Evolutionary conservation across 2,797 vertebrate genomes (phyloP), one percentile per base, ranked within the genome.

Genomic region (Syndactyla subalaris): DNA sequence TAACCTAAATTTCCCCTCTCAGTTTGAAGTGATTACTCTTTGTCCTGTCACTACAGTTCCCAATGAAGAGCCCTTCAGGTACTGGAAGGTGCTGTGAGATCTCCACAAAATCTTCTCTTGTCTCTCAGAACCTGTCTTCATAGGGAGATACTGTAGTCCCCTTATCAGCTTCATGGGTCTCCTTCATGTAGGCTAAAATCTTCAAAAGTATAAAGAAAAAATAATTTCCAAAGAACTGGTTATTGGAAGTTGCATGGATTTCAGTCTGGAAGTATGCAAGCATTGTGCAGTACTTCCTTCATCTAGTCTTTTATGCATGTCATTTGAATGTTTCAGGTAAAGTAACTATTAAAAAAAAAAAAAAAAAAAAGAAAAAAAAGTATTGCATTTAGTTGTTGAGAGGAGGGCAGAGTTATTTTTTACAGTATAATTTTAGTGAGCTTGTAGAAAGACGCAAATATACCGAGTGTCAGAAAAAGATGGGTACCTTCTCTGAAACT

Each of bases 261-360:
- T 86, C 51, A 41, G 13, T 46, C 30, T 2, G 0, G 48, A 29
- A 61, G 14, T 34, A 3, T 30, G 23, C 19, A 2, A 18, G 8
- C 14, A 18, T 39, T 68, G 39, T 3, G 1, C 41, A 29, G 5
- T 23, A 34, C 29, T 81, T 72, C 36, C 30, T 73, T 76, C 52
- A 7, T 48, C 6, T 6, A 34, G 16, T 14, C 19, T 68, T 84
- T 70, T n/a, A 26, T 16, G n/a, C 24, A 55, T 70, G 55, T 73
- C 29, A 30, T 78, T 66, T 48, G 39, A 78, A 30, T 54, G 22
- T 73, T 72, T 19, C 23, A n/a, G 26, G 16, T 87, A 23, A 82
- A 73, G 32, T 24, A 49, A 43, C 26, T 55, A 19, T 43, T 5
- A 43, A 66, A 51, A 59, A 59, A 68, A n/a, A 38, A 3, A 59